phyloP scores from a whole-genome alignment of 2,888 invertebrate species.

The Phyllotreta cruciferae region DNA sequence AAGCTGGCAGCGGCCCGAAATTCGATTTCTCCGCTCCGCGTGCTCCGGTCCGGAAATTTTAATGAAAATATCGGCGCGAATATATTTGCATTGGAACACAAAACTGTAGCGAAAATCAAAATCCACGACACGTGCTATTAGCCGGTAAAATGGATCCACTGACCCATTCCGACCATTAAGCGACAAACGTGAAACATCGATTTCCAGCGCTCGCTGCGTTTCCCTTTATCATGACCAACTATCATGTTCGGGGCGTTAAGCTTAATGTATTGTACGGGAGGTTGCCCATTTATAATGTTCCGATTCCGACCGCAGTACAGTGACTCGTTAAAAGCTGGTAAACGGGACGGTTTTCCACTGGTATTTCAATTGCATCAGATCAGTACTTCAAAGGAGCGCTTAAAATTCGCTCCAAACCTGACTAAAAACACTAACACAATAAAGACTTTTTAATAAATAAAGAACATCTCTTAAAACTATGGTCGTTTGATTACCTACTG shows the following conservation, averaged over 20 bases:
- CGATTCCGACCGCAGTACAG: conserved; percentile 11
- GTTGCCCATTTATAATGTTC: conserved; percentile 13
- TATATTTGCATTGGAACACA: not conserved
- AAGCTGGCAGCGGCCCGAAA: too few relatives aligned
- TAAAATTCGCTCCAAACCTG: too few relatives aligned
- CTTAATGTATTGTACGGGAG: conserved; percentile 18
- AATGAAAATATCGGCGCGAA: too few relatives aligned
- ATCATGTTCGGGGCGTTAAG: conserved; percentile 19
- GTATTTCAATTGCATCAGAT: not conserved
- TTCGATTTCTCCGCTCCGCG: too few relatives aligned
- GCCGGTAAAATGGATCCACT: conserved; percentile 16
- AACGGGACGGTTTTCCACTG: not conserved
- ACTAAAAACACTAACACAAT: too few relatives aligned
- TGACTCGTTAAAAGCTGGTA: not conserved
- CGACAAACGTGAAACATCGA: conserved; percentile 12
- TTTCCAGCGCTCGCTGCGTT: conserved; percentile 17
- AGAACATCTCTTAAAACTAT: too few relatives aligned
- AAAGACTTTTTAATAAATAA: too few relatives aligned
- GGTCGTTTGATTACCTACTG: too few relatives aligned
- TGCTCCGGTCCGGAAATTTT: too few relatives aligned
- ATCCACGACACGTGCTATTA: conserved; percentile 16
- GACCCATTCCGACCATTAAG: conserved; percentile 17
- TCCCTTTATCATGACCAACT: conserved; percentile 16
- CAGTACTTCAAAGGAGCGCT: too few relatives aligned
- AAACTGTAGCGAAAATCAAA: conserved; percentile 6